A percentile compares a stretch with the other conserved stretches of the same genome.
Evolutionary conservation across 2,888 invertebrate genomes (phyloP).

Genomic region (Bombyx huttoni): DNA sequence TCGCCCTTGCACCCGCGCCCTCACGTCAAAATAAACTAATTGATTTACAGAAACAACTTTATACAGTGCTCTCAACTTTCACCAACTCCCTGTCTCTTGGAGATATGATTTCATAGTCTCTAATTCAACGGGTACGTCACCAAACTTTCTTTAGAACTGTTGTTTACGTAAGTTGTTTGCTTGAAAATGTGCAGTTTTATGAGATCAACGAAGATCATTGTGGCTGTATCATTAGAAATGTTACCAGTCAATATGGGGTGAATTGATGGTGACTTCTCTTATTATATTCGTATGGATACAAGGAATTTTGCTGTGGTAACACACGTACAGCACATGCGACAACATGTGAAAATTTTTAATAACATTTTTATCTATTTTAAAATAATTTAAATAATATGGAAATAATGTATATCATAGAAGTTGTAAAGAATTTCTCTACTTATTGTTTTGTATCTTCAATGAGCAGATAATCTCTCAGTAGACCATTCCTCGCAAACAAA

Average conservation of each 20-base stretch:
- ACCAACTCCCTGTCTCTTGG: neutral
- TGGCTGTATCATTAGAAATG: neutral
- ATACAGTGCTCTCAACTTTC: conserved; percentile 1
- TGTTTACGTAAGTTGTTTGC: neutral
- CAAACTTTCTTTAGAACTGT: conserved; percentile 2
- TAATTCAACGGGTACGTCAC: conserved; percentile 2
- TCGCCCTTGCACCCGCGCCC: conserved; percentile 16
- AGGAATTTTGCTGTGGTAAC: no score
- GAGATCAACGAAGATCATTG: neutral
- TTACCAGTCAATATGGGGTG: neutral
- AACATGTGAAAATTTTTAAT: no score
- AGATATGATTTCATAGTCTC: conserved; percentile 1
- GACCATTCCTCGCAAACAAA: neutral
- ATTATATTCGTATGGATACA: no score
- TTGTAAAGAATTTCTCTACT: no score
- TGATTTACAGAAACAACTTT: conserved; percentile 40
- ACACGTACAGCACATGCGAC: no score
- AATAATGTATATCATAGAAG: no score
- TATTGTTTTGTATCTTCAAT: no score
- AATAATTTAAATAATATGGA: no score
- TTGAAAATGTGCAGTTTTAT: neutral
- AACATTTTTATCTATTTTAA: no score
- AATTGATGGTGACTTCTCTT: no score
- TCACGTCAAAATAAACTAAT: conserved; percentile 53
- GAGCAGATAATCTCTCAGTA: no score